Evolutionary conservation across 2,888 invertebrate species (phyloP).

Genomic region (Meteorus colon): DNA sequence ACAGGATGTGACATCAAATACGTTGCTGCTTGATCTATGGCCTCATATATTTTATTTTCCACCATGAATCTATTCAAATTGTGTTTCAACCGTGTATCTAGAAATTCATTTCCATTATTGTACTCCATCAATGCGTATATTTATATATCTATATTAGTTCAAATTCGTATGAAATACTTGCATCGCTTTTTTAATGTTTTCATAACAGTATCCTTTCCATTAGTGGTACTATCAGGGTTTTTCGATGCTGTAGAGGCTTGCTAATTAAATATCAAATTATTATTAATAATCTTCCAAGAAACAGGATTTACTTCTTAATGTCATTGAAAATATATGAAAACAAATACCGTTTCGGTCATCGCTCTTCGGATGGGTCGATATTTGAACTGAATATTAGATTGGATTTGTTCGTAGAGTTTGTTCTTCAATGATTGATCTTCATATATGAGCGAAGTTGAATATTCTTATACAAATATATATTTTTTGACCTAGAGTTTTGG

Average conservation of each 20-base stretch:
- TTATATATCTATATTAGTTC: too few species aligned
- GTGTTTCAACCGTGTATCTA: constrained; percentile 48
- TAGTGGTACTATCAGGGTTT: constrained; percentile 26
- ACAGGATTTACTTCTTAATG: background rate
- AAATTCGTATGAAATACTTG: constrained; percentile 10
- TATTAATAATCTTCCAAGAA: background rate
- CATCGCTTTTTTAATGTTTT: constrained; percentile 41
- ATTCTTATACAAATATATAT: too few species aligned
- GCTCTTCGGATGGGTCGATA: background rate
- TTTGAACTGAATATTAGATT: background rate
- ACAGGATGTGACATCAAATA: constrained; percentile 49
- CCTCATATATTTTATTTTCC: constrained; percentile 51
- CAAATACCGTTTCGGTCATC: constrained; percentile 20
- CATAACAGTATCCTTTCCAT: constrained; percentile 33
- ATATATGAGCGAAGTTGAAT: too few species aligned
- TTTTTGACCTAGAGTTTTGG: too few species aligned
- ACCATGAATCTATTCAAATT: constrained; percentile 48
- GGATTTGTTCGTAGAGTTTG: too few species aligned
- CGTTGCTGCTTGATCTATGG: constrained; percentile 41
- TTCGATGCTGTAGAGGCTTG: background rate
- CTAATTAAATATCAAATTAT: background rate
- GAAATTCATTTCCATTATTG: background rate
- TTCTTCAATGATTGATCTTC: too few species aligned
- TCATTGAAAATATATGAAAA: background rate
- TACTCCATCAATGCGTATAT: background rate